phyloP scores from a whole-genome alignment of 1,140 invertebrate genomes.

The Drosophila rufa region DNA sequence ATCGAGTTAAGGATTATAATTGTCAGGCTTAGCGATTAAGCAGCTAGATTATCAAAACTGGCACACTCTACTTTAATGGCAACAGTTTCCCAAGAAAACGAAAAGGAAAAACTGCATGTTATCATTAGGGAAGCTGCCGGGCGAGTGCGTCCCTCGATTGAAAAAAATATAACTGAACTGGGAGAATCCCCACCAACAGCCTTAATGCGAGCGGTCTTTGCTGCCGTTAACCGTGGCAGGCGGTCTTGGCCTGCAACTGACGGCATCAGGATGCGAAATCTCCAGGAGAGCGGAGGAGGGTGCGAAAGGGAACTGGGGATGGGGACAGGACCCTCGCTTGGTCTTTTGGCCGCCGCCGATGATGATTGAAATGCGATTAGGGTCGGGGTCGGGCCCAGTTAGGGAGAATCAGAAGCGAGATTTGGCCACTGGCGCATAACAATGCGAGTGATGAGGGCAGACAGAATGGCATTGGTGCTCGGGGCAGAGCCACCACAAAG shows the following conservation, averaged over 20 bases:
- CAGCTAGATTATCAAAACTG: not conserved
- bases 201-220: constrained; percentile 1
- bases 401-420: constrained; percentile 58
- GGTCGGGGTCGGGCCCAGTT: constrained; percentile 63
- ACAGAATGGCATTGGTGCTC: constrained; percentile 45
- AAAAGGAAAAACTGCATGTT: constrained; percentile 61
- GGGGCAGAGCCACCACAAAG: not conserved
- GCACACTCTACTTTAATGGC: constrained; percentile 20
- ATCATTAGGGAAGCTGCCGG: constrained; percentile 55
- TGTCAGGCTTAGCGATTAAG: not conserved
- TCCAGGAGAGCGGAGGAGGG: not conserved
- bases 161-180: constrained; percentile 18
- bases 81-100: constrained; percentile 23
- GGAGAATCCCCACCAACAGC: not conserved
- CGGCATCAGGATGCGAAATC: constrained; percentile 39
- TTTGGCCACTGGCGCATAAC: constrained; percentile 78
- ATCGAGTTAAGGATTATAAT: no score
- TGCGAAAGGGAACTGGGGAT: not conserved
- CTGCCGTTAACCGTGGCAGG: constrained; percentile 33
- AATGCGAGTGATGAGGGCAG: constrained; percentile 80
- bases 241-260: constrained; percentile 66
- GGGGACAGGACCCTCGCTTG: constrained; percentile 21
- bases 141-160: constrained; percentile 28
- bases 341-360: constrained; percentile 67
- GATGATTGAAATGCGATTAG: constrained; percentile 83